Evolutionary conservation across 2,888 invertebrate species (phyloP).

Genomic region (Hydropsyche betteni): DNA sequence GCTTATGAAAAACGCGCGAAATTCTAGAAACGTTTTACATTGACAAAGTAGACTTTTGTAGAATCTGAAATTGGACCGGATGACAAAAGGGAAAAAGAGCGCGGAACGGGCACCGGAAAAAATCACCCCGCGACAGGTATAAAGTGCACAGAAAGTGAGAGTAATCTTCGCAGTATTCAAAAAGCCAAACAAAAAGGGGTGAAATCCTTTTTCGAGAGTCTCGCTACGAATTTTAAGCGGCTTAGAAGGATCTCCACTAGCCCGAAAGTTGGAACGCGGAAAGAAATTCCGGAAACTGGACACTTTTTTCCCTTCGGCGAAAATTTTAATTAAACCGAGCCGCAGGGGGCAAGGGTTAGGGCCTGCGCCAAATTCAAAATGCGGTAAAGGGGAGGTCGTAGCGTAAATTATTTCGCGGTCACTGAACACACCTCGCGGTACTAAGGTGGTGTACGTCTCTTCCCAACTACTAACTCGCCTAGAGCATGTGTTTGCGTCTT

Average conservation of each 20-base stretch:
- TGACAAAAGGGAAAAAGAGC: slow-evolving; percentile 1
- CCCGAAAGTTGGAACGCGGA: slow-evolving; percentile 11
- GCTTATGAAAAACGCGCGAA: too few relatives aligned
- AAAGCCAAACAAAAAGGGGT: slow-evolving; percentile 37
- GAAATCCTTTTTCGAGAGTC: slow-evolving; percentile 29
- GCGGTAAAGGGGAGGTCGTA: too few relatives aligned
- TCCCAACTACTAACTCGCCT: slow-evolving; percentile 1
- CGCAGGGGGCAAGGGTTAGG: neutral
- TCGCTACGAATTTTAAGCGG: slow-evolving; percentile 32
- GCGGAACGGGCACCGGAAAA: slow-evolving; percentile 11
- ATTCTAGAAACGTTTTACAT: neutral
- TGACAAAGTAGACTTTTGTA: slow-evolving; percentile 10
- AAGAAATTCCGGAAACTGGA: neutral
- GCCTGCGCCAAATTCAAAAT: slow-evolving; percentile 2
- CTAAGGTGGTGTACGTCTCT: neutral
- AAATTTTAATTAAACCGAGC: slow-evolving; percentile 20
- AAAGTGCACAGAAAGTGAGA: slow-evolving; percentile 23
- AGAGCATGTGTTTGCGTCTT: slow-evolving; percentile 35
- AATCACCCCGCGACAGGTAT: slow-evolving; percentile 30
- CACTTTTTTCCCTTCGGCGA: neutral
- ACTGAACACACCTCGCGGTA: slow-evolving; percentile 12
- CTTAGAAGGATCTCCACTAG: slow-evolving; percentile 19
- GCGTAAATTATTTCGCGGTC: slow-evolving; percentile 28
- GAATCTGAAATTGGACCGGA: slow-evolving; percentile 7
- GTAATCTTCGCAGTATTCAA: slow-evolving; percentile 38